Percentiles rank a stretch among this genome's conserved stretches.
Evolutionary conservation across 2,797 vertebrate genomes (phyloP).

Genomic region (Gallirallus australis): DNA sequence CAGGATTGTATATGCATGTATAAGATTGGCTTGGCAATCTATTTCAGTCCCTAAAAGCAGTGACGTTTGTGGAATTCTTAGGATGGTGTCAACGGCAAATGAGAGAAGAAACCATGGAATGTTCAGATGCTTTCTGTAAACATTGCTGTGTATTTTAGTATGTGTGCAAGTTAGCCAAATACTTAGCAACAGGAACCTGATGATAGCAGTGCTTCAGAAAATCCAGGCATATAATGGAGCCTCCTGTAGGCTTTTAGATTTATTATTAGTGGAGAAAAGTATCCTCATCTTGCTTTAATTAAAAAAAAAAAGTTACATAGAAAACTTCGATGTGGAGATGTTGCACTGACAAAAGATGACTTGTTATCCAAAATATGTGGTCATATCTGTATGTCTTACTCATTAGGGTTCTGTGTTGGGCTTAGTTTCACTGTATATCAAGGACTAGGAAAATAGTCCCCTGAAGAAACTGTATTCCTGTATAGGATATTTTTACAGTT

Average conservation of each 20-base stretch:
- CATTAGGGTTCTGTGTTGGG: neutral
- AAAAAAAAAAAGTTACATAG: no score
- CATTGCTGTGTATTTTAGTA: neutral
- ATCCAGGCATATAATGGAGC: neutral
- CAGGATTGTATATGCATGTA: neutral
- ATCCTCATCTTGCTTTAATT: neutral
- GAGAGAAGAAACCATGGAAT: neutral
- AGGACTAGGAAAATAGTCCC: neutral
- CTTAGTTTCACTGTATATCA: neutral
- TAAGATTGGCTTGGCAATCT: neutral
- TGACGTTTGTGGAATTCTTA: constrained; percentile 9
- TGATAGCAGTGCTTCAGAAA: neutral
- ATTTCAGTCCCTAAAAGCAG: neutral
- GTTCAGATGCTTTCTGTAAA: neutral
- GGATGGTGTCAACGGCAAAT: neutral
- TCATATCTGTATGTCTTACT: neutral
- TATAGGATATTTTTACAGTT: neutral
- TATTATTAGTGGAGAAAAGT: neutral
- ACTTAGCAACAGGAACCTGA: neutral
- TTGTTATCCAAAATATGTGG: neutral
- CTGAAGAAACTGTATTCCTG: neutral
- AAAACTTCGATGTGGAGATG: neutral
- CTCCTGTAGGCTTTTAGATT: neutral
- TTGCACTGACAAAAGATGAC: neutral
- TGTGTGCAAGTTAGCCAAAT: neutral